Base-by-base conservation (phyloP, 2,888 invertebrate genomes). In the Latrodectus hesperus region DNA sequence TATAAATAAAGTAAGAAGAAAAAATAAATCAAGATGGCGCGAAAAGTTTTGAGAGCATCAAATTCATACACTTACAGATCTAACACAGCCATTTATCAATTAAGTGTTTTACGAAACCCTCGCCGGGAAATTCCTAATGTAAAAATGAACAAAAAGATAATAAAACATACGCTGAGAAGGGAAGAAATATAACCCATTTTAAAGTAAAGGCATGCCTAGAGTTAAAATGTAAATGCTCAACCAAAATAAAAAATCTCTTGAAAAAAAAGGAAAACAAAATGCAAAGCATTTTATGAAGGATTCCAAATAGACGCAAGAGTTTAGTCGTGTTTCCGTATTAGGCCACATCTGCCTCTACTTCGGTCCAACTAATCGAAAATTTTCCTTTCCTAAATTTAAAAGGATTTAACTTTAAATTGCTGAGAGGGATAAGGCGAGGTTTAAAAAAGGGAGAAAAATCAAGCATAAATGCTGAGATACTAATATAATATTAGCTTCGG, bases 321-420 rank as follows among this genome's bases (percentile, higher is more conserved):
- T 88, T 82, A 88, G 79, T 84, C 84, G 75, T 88, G 88, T 88
- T 88, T 84, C 88, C 73, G 53, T 80, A 88, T 88, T 88, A 81
- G 88, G 84, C 71, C 81, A 83, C 88, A 84, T 88, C 88, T 84
- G 88, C 79, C 68, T 88, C 78, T 74, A 51, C 79, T 60, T 71
- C 49, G 49, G 65, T 53, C 83, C 70, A 72, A 52, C 84, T 84
- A 88, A 84, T 84, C 84, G 80, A 84, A 88, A 77, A 76, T 78
- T 74, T 83, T n/a, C 60, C 60, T 60, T 82, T 79, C 78, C 79
- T 76, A 84, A 88, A 80, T 88, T 84, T 88, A 84, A 88, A 88
- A 88, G 84, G 88, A 88, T 88, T 88, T 84, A 84, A 83, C 88
- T 83, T 84, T 84, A 88, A 84, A 88, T 88, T 80, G 80, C 84